phyloP scores from a whole-genome alignment of 2,797 vertebrate species.

The Geotrypetes seraphini region DNA sequence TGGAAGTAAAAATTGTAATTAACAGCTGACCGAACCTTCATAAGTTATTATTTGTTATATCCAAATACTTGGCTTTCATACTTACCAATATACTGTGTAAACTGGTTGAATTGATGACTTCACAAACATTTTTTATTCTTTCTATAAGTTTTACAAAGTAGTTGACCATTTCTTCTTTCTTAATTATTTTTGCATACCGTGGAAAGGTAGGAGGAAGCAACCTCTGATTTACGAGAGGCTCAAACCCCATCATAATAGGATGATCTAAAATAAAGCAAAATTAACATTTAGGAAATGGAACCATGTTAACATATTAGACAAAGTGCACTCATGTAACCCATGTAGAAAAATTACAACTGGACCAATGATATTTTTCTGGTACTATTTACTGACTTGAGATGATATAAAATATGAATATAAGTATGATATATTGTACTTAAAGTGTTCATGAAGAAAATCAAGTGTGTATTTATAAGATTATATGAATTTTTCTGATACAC shows the following conservation, averaged over 20 bases:
- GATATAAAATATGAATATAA: no score
- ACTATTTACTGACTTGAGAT: no score
- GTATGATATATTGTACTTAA: no score
- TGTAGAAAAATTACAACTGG: no score
- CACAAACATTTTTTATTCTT: slow-evolving; percentile 91
- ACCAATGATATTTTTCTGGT: no score
- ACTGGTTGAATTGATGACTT: slow-evolving; percentile 91
- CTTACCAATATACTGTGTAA: slow-evolving; percentile 94
- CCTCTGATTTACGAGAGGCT: slow-evolving; percentile 95
- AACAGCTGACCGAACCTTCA: fast-evolving
- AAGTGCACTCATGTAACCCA: no score
- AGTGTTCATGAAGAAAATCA: no score
- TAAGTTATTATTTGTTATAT: background rate
- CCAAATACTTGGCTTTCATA: slow-evolving; percentile 5
- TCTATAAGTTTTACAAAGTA: slow-evolving; percentile 95
- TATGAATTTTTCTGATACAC: no score
- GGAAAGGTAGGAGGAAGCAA: slow-evolving; percentile 94
- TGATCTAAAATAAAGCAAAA: slow-evolving; percentile 63
- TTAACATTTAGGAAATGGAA: no score
- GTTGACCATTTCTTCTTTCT: slow-evolving; percentile 94
- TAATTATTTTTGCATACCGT: slow-evolving; percentile 97
- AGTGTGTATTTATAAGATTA: no score
- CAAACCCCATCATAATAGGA: slow-evolving; percentile 98
- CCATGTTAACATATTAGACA: no score
- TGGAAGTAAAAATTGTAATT: no score